Percentiles rank a stretch among this genome's conserved stretches.
Evolutionary conservation across 2,113 vertebrate species (phyloP).

Genomic region (Bujurquina vittata): DNA sequence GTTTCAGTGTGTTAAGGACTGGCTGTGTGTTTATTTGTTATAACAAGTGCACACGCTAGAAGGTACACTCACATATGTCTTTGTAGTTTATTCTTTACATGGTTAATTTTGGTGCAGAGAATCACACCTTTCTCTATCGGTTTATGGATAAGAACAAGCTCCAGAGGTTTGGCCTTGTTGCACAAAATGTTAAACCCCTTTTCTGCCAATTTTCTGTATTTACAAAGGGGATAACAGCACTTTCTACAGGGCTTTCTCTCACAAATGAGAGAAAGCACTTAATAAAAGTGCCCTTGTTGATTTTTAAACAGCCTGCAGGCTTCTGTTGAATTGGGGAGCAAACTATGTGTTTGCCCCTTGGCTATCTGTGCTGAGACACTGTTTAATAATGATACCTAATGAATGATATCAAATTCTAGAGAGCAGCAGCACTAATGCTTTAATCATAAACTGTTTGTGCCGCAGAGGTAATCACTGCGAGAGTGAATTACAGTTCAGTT

Average conservation of each 20-base stretch:
- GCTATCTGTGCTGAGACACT: conserved; percentile 4
- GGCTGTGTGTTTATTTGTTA: background rate
- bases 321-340: background rate
- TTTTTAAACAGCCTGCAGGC: conserved; percentile 19
- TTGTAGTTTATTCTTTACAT: background rate
- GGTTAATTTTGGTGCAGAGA: background rate
- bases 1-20: background rate
- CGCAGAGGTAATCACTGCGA: background rate
- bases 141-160: background rate
- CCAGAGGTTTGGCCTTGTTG: conserved; percentile 5
- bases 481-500: conserved; percentile 17
- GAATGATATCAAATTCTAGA: conserved; percentile 8
- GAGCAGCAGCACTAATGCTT: conserved; percentile 11
- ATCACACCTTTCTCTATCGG: background rate
- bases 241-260: conserved; percentile 11
- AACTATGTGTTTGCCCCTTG: background rate
- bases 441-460: conserved; percentile 25
- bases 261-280: conserved; percentile 3
- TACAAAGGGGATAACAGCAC: background rate
- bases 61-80: background rate
- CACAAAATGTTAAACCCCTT: background rate
- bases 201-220: background rate
- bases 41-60: background rate
- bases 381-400: conserved; percentile 22
- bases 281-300: conserved; percentile 4